A percentile compares a stretch with the other conserved stretches of the same genome.
Conservation (phyloP, 35 echinoderm and acorn worm genomes). For the Chiridota heheva region DNA sequence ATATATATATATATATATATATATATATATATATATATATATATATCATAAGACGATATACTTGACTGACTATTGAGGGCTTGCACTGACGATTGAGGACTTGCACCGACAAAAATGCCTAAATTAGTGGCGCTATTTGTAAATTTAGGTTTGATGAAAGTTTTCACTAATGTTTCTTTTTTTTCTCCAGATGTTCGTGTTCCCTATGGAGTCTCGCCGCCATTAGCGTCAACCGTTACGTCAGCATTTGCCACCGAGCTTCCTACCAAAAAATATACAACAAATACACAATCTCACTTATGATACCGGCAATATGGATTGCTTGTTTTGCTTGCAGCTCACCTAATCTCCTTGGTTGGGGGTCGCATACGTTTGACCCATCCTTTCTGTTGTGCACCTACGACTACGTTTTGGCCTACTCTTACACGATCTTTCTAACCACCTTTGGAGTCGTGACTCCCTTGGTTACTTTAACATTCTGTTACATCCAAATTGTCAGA, state of each 20-base stretch:
- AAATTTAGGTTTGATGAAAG: too few relatives aligned
- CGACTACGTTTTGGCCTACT: slow-evolving; percentile 59
- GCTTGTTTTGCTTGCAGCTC: slow-evolving; percentile 61
- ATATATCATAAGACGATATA: too few relatives aligned
- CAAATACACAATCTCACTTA: slow-evolving; percentile 14
- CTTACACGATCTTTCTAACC: slow-evolving; percentile 79
- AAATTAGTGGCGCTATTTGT: too few relatives aligned
- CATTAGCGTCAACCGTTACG: slow-evolving; percentile 64
- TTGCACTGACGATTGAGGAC: too few relatives aligned
- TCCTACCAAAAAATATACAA: slow-evolving; percentile 60
- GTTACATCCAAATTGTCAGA: slow-evolving; percentile 70
- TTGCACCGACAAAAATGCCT: too few relatives aligned
- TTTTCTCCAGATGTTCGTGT: slow-evolving; percentile 47
- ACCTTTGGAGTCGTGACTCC: slow-evolving; percentile 45
- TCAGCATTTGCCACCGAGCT: slow-evolving; percentile 48
- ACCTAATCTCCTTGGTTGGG: slow-evolving; percentile 74
- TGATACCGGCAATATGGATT: slow-evolving; percentile 39
- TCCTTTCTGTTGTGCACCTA: slow-evolving; percentile 82
- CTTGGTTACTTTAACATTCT: slow-evolving; percentile 11
- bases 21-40: too few relatives aligned
- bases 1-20: too few relatives aligned
- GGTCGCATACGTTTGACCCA: slow-evolving; percentile 62
- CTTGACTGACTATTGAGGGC: too few relatives aligned
- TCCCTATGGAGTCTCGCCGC: slow-evolving; percentile 59
- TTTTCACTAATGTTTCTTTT: too few relatives aligned